Conservation (phyloP, 2,113 vertebrate species). For the Sinocyclocheilus grahami region DNA sequence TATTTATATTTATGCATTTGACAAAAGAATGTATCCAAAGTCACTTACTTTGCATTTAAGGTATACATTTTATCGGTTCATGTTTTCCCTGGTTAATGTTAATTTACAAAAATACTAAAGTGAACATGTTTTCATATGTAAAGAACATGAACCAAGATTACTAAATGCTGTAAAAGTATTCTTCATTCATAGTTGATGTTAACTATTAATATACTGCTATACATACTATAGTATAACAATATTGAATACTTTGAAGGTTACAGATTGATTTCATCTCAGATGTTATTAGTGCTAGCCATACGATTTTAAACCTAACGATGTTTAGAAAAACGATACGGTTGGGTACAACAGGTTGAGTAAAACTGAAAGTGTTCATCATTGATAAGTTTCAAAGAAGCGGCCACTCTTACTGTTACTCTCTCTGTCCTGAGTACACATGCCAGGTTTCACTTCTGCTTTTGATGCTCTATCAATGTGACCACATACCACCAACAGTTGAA, state of each 20-base stretch:
- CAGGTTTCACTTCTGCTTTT: slow-evolving; percentile 55
- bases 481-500: slow-evolving; percentile 33
- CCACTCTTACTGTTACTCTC: slow-evolving; percentile 18
- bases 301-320: not conserved
- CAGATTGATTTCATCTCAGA: not conserved
- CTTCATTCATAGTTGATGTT: not conserved
- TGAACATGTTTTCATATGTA: not conserved
- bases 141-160: not conserved
- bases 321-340: not conserved
- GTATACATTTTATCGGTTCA: not conserved
- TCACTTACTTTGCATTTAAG: not conserved
- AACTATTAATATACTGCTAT: not conserved
- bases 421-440: slow-evolving; percentile 4
- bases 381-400: slow-evolving; percentile 30
- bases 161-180: not conserved
- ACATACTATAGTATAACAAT: not conserved
- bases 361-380: slow-evolving; percentile 9
- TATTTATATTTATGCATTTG: not conserved
- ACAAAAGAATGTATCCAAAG: not conserved
- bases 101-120: not conserved
- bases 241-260: not conserved
- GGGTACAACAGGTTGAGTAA: not conserved
- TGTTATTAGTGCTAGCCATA: not conserved
- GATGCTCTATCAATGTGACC: slow-evolving; percentile 37
- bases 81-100: not conserved